Conservation (phyloP, 2,888 invertebrate species). For the Adineta ricciae region DNA sequence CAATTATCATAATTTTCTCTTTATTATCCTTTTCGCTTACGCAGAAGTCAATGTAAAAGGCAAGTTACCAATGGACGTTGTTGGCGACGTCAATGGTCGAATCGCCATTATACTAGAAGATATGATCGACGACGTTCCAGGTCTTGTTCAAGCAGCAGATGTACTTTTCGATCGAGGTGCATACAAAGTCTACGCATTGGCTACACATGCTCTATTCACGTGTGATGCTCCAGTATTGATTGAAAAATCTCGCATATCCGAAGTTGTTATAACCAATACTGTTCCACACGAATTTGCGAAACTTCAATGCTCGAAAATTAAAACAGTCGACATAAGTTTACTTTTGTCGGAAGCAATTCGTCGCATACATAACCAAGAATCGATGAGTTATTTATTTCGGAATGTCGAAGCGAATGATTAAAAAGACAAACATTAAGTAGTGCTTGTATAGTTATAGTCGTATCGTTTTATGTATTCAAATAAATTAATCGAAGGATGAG, state of each 20-base stretch:
- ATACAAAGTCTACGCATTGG: slow-evolving; percentile 92
- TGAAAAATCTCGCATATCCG: slow-evolving; percentile 91
- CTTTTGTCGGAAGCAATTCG: slow-evolving; percentile 90
- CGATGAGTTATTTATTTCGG: slow-evolving; percentile 91
- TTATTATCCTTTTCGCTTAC: background rate
- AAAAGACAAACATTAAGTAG: background rate
- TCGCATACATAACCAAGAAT: slow-evolving; percentile 95
- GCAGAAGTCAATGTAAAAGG: slow-evolving; percentile 76
- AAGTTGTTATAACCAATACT: slow-evolving; percentile 98
- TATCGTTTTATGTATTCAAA: too few relatives aligned
- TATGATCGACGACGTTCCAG: slow-evolving; percentile 91
- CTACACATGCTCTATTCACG: slow-evolving; percentile 89
- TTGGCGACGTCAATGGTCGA: slow-evolving; percentile 91
- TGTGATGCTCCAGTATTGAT: slow-evolving; percentile 89
- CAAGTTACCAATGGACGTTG: slow-evolving; percentile 95
- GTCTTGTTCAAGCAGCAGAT: slow-evolving; percentile 92
- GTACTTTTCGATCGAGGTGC: slow-evolving; percentile 91
- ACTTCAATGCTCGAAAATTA: slow-evolving; percentile 97
- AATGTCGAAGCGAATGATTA: slow-evolving; percentile 30
- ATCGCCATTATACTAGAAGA: slow-evolving; percentile 98
- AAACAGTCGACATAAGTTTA: slow-evolving; percentile 94
- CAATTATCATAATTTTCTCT: background rate
- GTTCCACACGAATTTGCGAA: slow-evolving; percentile 97
- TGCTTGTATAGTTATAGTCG: too few relatives aligned
- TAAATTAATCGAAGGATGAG: too few relatives aligned